Evolutionary conservation across 2,113 vertebrate genomes (phyloP), one percentile per base, ranked within the genome.

Genomic region (Natator depressus): DNA sequence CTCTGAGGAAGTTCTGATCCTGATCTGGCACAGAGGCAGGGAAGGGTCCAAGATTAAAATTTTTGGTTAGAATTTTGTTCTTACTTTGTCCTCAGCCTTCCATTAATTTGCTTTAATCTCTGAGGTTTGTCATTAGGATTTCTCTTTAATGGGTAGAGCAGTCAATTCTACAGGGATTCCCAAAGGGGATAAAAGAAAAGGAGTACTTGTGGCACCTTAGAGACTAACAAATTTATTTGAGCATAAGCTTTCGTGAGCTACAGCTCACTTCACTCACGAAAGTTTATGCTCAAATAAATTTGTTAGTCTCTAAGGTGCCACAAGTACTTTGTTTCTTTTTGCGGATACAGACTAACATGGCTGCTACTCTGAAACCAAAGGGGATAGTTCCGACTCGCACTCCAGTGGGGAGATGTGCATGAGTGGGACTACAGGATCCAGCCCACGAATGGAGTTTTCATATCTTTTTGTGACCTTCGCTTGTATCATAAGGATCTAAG

Each of bases 171-270:
- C 75, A 50, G 1, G 75, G 13, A 8, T 5, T n/a, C 19, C 24
- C 0, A 0, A 79, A 3, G 81, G 42, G 42, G 42, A 42, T 42
- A 42, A 42, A 42, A 42, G 42, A 42, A 42, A 42, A 42, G 42
- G 42, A 42, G 42, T 42, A 42, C 42, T 42, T 42, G 42, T 42
- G 42, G 42, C 42, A 42, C 42, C 42, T 42, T 42, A 42, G 42
- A 42, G 5, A 42, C 42, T 42, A 42, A 42, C 42, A 42, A 42
- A 42, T 42, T 42, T 42, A 42, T 42, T 42, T 42, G 42, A 42
- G 42, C 42, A 42, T 42, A 42, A 42, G 42, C 42, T 42, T 42
- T 42, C 42, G 42, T 42, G 42, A 42, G 42, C 42, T 42, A 42
- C 5, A 42, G 42, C 42, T 42, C 42, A 42, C 42, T 42, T 42